These are phyloP conservation scores for Silurus asotus DNA, from an alignment of 2,113 vertebrate species.

Conservation along the genomic window DNA sequence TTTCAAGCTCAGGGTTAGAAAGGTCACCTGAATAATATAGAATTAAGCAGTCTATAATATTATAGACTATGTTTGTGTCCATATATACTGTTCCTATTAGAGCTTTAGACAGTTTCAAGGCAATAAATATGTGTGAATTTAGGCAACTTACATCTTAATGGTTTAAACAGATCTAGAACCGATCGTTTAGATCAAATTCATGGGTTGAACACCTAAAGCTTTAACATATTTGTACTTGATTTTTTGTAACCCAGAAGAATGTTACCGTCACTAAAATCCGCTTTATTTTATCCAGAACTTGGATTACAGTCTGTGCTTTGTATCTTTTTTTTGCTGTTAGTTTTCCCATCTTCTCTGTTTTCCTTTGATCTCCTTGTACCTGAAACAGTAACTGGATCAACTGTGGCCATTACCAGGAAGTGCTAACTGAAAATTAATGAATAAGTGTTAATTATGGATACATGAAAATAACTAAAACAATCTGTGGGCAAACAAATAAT, in stretches of 20 bases:
- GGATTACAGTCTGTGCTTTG: neutral
- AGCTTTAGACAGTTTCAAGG: constrained; percentile 34
- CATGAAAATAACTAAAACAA: constrained; percentile 22
- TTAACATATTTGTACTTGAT: neutral
- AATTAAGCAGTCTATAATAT: constrained; percentile 50
- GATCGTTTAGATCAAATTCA: neutral
- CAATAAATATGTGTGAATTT: constrained; percentile 11
- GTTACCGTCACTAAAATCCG: neutral
- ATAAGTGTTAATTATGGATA: constrained; percentile 9
- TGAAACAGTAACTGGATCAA: neutral
- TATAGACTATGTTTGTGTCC: constrained; percentile 40
- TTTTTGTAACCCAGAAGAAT: neutral
- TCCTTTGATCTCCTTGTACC: neutral
- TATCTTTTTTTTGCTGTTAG: neutral
- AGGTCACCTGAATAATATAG: constrained; percentile 52
- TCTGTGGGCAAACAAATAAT: constrained; percentile 9
- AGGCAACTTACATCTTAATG: constrained; percentile 34
- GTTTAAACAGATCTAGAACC: neutral
- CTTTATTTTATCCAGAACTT: neutral
- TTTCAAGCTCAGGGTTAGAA: constrained; percentile 39
- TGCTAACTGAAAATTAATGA: neutral
- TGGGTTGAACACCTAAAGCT: neutral
- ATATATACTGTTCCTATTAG: constrained; percentile 48
- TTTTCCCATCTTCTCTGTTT: neutral
- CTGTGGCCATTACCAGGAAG: neutral